Base-by-base conservation (phyloP, 2,888 invertebrate species). In the Micoletzkya japonica region DNA sequence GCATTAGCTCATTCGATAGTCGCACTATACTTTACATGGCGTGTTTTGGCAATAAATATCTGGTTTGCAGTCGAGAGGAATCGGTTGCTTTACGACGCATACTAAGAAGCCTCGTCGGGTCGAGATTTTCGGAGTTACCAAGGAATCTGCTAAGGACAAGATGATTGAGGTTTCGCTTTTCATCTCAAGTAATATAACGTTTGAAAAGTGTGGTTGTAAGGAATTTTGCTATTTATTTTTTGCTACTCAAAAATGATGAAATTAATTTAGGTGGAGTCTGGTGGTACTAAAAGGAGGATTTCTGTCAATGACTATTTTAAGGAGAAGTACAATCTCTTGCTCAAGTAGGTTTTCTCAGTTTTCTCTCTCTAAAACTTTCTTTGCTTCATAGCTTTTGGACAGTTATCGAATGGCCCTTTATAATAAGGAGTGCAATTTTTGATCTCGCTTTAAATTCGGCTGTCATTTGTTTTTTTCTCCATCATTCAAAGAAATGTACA, bases 241-340 rank as follows among this genome's bases (percentile, higher is more conserved):
- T n/a, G n/a, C n/a, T n/a, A n/a, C n/a, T n/a, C n/a, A n/a, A n/a
- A n/a, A n/a, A n/a, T n/a, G n/a, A 54, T 54, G 7, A 54, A 26
- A 44, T 44, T 44, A 20, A 54, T 54, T 54, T 54, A 54, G 54
- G 24, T 54, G 20, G 54, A 54, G 54, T 14, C 30, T 36, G 57
- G 26, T 28, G 56, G 34, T 6, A 7, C 30, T 39, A 37, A 17
- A 2, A 60, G 34, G 37, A 58, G 7, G 14, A 32, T 73, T 3
- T 60, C 70, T 3, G 71, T 77, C n/a, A 39, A 24, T 4, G 72
- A 76, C 7, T 78, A 77, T 63, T 78, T 71, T 60, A 56, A 58
- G 49, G 17, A 44, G 2, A 73, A 66, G 44, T 77, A 76, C 66
- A 59, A 73, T 20, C 37, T 60, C 32, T 36, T 17, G 4, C 61